These are phyloP conservation scores for Apotomis turbidana DNA, from an alignment of 2,888 invertebrate genomes.

Conservation along the genomic window DNA sequence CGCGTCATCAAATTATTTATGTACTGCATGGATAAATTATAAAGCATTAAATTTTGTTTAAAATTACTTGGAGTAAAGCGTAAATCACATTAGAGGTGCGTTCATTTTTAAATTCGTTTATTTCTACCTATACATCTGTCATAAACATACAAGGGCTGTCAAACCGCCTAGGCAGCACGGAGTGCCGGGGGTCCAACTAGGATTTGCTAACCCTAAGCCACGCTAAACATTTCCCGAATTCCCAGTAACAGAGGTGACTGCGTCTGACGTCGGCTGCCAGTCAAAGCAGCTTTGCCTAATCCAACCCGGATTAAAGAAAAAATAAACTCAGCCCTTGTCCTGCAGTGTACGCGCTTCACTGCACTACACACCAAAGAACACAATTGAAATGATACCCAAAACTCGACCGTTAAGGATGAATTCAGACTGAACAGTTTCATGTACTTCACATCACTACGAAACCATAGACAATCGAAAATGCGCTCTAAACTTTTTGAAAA, in stretches of 20 bases:
- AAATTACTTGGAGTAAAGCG: too few relatives aligned
- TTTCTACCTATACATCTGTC: neutral
- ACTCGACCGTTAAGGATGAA: neutral
- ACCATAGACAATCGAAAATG: conserved; percentile 31
- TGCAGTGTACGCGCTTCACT: conserved; percentile 79
- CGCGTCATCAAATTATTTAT: too few relatives aligned
- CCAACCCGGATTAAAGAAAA: conserved; percentile 81
- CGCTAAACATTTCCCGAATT: conserved; percentile 31
- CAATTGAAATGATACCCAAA: conserved; percentile 45
- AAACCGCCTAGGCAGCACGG: neutral
- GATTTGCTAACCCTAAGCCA: conserved; percentile 34
- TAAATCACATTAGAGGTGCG: too few relatives aligned
- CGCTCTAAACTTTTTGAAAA: conserved; percentile 40
- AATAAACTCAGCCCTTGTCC: conserved; percentile 76
- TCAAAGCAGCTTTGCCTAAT: conserved; percentile 82
- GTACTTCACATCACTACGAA: conserved; percentile 49
- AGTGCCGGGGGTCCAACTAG: conserved; percentile 6
- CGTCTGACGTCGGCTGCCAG: conserved; percentile 81
- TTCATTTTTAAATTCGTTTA: neutral
- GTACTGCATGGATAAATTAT: too few relatives aligned
- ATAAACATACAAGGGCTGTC: neutral
- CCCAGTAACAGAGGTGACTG: conserved; percentile 57
- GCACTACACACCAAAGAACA: conserved; percentile 49
- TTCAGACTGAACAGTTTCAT: conserved; percentile 65
- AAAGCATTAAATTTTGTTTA: too few relatives aligned